Conservation (phyloP, 2,888 invertebrate genomes). For the Aphelenchoides bicaudatus region DNA sequence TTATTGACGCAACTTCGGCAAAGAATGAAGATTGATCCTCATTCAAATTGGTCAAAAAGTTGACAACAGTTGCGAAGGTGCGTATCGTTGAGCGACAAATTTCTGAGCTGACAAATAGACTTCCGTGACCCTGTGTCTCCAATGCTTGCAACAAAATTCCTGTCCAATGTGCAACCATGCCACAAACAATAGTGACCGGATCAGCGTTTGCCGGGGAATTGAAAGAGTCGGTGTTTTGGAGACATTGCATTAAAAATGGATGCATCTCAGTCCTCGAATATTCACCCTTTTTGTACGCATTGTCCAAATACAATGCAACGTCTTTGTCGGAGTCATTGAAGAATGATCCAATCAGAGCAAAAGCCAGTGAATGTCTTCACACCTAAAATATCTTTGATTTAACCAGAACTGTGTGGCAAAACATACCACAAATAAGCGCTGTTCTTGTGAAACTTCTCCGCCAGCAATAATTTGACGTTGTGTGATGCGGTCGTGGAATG, state of each 20-base stretch:
- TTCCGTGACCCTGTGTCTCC: constrained; percentile 7
- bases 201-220: constrained; percentile 7
- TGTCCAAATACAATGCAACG: not conserved
- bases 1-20: not conserved
- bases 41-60: constrained; percentile 3
- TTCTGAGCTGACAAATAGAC: constrained; percentile 13
- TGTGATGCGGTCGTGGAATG: constrained; percentile 16
- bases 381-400: too few relatives aligned
- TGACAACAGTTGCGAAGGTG: constrained; percentile 5
- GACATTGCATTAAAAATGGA: not conserved
- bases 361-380: constrained; percentile 87
- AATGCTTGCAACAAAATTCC: constrained; percentile 8
- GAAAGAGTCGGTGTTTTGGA: not conserved
- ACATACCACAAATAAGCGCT: too few relatives aligned
- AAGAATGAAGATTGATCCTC: constrained; percentile 19
- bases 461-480: constrained; percentile 4
- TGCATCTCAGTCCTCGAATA: constrained; percentile 1
- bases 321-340: constrained; percentile 17
- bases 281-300: constrained; percentile 6
- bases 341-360: constrained; percentile 68
- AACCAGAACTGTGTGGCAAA: too few relatives aligned
- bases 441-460: constrained; percentile 6
- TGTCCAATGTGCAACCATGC: constrained; percentile 17
- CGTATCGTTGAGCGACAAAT: constrained; percentile 14
- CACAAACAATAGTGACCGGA: constrained; percentile 11